These are phyloP conservation scores for Cladopsammia gracilis DNA, from an alignment of 64 coral and sea anemone genomes.

Conservation along the genomic window DNA sequence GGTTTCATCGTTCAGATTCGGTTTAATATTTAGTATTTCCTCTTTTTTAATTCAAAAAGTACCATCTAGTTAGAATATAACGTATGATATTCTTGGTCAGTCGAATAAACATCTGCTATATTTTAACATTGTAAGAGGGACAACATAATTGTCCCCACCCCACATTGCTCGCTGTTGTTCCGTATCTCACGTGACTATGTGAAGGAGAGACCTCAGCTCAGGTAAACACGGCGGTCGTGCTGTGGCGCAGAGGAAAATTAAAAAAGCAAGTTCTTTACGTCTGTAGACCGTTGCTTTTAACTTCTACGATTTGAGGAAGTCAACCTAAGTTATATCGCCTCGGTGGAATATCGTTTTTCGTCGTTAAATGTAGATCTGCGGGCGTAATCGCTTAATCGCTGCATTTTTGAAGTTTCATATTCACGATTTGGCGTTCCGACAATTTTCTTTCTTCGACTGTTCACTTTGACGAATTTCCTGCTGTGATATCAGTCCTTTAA, in stretches of 20 bases:
- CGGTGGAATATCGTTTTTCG: neutral
- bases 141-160: no score
- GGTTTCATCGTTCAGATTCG: no score
- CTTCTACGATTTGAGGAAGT: neutral
- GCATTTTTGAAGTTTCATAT: neutral
- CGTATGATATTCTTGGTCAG: no score
- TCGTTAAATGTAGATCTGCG: neutral
- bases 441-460: neutral
- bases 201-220: no score
- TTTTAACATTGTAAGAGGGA: no score
- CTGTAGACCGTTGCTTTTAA: neutral
- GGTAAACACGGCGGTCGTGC: slow-evolving; percentile 3
- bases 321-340: neutral
- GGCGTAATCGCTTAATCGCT: no score
- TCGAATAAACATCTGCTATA: no score
- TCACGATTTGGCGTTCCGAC: neutral
- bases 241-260: no score
- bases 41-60: no score
- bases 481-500: neutral
- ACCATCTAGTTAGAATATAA: no score
- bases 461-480: neutral
- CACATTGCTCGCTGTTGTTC: neutral
- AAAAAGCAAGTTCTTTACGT: neutral
- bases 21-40: no score
- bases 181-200: slow-evolving; percentile 8